Evolutionary conservation across 2,797 vertebrate genomes (phyloP).

Genomic region (Pelobates cultripes): DNA sequence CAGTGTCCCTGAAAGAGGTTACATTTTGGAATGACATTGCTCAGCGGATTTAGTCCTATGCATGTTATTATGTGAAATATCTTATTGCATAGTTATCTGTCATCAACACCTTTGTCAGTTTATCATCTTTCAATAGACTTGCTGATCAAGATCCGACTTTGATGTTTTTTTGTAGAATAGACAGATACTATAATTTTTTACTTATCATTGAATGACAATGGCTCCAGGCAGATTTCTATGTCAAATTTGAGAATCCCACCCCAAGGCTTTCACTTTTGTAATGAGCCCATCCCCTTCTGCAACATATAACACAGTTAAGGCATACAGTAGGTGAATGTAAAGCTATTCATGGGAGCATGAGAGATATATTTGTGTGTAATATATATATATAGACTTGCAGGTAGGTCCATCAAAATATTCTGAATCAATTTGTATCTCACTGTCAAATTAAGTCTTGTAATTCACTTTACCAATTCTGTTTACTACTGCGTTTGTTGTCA

Average conservation of each 20-base stretch:
- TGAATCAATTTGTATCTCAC: too few relatives aligned
- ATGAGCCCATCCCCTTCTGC: constrained; percentile 31
- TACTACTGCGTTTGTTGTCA: too few relatives aligned
- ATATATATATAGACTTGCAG: too few relatives aligned
- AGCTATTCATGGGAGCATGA: not conserved
- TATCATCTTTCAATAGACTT: constrained; percentile 90
- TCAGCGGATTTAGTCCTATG: constrained; percentile 3
- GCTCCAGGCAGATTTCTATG: constrained; percentile 77
- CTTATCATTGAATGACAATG: constrained; percentile 85
- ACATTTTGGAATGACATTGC: not conserved
- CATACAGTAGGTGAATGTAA: not conserved
- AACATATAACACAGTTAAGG: constrained; percentile 9
- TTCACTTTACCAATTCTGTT: too few relatives aligned
- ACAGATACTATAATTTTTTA: constrained; percentile 82
- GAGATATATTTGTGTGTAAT: too few relatives aligned
- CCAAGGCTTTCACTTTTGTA: constrained; percentile 33
- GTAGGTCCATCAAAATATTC: too few relatives aligned
- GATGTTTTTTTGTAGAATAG: constrained; percentile 88
- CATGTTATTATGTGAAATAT: constrained; percentile 25
- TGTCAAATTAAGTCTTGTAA: too few relatives aligned
- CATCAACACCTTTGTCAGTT: constrained; percentile 84
- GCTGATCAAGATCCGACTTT: constrained; percentile 93
- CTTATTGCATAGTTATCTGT: constrained; percentile 77
- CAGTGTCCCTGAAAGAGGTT: not conserved
- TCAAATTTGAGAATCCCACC: constrained; percentile 63